Base-by-base conservation (phyloP, 2,888 invertebrate genomes). In the Sipunculus nudus region DNA sequence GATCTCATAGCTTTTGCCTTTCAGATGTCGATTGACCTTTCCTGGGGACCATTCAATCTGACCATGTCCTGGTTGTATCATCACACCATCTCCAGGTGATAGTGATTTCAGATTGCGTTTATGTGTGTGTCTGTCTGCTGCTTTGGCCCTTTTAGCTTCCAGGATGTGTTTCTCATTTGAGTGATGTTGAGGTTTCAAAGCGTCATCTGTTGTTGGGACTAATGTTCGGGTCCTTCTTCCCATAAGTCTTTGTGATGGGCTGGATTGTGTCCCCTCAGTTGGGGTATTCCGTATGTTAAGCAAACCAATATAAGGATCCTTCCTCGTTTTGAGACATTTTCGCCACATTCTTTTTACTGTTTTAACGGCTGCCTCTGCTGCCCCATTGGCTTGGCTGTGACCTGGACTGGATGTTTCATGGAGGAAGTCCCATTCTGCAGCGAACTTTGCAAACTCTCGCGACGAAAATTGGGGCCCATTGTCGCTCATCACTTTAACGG, bases 361-460 rank as follows among this genome's bases (percentile, higher is more conserved):
- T 47, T 67, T 64, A 1, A 73, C 72, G 10, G 58, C 62, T 19
- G 43, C 52, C 38, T 72, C 72, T 2, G 63, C 68, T 13, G 63
- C 52, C 8, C 72, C 70, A 50, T 72, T 73, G 8, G 56, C 46
- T 23, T 65, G 53, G 13, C 59, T 57, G 41, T 67, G 60, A 10
- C 48, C 40, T 1, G 68, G 69, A 21, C 60, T 59, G 5, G 59
- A 59, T 8, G 66, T 67, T 5, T 52, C 25, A 57, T 68, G 68
- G 8, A 38, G n/a, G 47, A 73, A 67, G 39, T 64, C 53, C 64
- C 61, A 69, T 6, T 57, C 35, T 13, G 54, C 26, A 16, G 61
- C 45, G 56, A 68, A 62, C n/a, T 53, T 25, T 26, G 6, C 8
- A 58, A 70, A 70, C 32, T 55, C 47, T 0, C 32, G n/a, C 19